Conservation (phyloP, 2,113 vertebrate genomes). For the Carettochelys insculpta region DNA sequence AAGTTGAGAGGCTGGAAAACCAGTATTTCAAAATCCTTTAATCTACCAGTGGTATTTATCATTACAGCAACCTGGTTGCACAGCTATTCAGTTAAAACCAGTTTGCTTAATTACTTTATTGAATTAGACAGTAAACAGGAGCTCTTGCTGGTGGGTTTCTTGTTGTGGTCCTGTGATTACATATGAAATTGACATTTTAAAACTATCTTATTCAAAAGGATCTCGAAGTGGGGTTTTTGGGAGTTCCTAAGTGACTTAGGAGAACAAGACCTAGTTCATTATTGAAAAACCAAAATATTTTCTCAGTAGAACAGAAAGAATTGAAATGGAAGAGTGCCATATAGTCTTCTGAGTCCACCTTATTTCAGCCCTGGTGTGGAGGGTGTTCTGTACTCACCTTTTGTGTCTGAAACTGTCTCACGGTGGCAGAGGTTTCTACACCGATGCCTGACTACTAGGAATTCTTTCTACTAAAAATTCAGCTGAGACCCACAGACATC, state of each 20-base stretch:
- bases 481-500: accelerated
- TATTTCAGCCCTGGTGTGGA: not conserved
- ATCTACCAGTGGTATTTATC: not conserved
- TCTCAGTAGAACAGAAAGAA: not conserved
- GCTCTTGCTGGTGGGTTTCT: not conserved
- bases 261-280: not conserved
- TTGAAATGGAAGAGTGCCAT: not conserved
- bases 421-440: accelerated
- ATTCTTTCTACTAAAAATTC: accelerated
- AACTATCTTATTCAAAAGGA: not conserved
- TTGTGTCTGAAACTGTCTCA: too few relatives aligned
- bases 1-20: not conserved
- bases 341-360: not conserved
- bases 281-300: not conserved
- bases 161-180: not conserved
- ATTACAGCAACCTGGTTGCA: not conserved
- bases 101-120: not conserved
- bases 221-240: not conserved
- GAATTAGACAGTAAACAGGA: not conserved
- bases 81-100: not conserved
- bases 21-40: not conserved
- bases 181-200: not conserved
- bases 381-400: not conserved
- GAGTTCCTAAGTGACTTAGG: not conserved
- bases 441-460: accelerated